phyloP scores from a whole-genome alignment of 2,888 invertebrate genomes.

The Caenorhabditis auriculariae region DNA sequence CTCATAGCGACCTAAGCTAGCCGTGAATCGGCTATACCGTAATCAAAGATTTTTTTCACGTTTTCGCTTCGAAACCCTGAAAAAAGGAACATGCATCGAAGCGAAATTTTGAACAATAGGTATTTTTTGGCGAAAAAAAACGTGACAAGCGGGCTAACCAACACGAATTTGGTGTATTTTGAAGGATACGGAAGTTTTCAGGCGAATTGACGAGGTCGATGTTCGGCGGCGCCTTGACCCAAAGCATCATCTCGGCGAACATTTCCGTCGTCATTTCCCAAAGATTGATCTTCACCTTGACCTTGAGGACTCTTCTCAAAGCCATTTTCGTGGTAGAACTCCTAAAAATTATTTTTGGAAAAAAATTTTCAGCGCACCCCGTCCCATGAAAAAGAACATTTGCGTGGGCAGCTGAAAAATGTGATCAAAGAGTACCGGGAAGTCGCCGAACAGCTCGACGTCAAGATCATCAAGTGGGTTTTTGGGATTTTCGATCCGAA shows the following conservation, averaged over 20 bases:
- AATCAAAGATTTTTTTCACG: no score
- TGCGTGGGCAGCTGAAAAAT: slow-evolving; percentile 19
- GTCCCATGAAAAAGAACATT: slow-evolving; percentile 15
- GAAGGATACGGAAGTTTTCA: no score
- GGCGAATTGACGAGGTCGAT: slow-evolving; percentile 5
- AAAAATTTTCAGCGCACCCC: slow-evolving; percentile 1
- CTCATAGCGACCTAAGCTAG: no score
- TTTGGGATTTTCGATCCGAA: no score
- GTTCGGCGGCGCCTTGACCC: slow-evolving; percentile 20
- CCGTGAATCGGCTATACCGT: no score
- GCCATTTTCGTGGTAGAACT: slow-evolving; percentile 10
- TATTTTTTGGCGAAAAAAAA: no score
- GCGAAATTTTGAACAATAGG: no score
- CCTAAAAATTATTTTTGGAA: slow-evolving; percentile 4
- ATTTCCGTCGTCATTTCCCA: slow-evolving; percentile 18
- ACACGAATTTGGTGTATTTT: no score
- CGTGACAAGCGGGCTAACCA: no score
- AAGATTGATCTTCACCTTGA: slow-evolving; percentile 14
- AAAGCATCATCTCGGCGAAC: slow-evolving; percentile 15
- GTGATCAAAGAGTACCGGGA: slow-evolving; percentile 24
- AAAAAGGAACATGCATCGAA: no score
- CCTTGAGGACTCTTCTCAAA: slow-evolving; percentile 9
- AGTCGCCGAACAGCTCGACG: slow-evolving; percentile 22
- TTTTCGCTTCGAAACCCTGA: no score
- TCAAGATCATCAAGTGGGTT: slow-evolving; percentile 14